Evolutionary conservation across 2,888 invertebrate species (phyloP), one percentile per base, ranked within the genome.

Genomic region (Caenorhabditis sinica): DNA sequence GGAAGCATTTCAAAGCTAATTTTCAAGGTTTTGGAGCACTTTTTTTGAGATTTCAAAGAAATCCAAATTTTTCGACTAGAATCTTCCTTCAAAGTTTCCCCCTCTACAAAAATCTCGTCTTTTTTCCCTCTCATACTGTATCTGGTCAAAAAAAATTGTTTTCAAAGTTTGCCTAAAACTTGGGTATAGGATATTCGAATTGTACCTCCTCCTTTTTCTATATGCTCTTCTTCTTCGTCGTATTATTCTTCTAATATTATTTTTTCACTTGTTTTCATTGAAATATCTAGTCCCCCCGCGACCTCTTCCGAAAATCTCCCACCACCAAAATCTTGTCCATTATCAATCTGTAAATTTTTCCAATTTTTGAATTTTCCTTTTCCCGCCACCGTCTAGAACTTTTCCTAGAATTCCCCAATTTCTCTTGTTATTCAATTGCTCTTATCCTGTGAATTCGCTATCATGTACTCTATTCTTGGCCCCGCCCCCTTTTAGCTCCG

Each of bases 181-280:
- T 74, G 60, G 60, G 28, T 74, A n/a, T 53, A 68, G 58, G 76
- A 60, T 68, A 43, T 61, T 76, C 33, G 63, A 74, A 74, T 65
- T 74, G 65, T 63, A 61, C 20, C 36, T 5, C n/a, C 53, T 8
- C 28, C n/a, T 25, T 8, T 51, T 25, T 49, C 5, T 45, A 28
- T 40, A 40, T 36, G 43, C n/a, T n/a, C n/a, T 53, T 69, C 5
- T 45, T 60, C n/a, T 11, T 9, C 17, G 28, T 65, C 23, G 25
- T 25, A 53, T 23, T 20, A 56, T 11, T 28, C 28, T 28, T 15
- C 13, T 56, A 11, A 13, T 2, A 13, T 13, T 9, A 15, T 28
- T 28, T 56, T 56, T 56, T 28, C 15, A 13, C 8, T 3, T 23
- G 9, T 56, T 28, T 23, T 56, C 28, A 20, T 49, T 49, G 20